Evolutionary conservation across 2,113 vertebrate species (phyloP), one percentile per base, ranked within the genome.

Genomic region (Elanoides forficatus): DNA sequence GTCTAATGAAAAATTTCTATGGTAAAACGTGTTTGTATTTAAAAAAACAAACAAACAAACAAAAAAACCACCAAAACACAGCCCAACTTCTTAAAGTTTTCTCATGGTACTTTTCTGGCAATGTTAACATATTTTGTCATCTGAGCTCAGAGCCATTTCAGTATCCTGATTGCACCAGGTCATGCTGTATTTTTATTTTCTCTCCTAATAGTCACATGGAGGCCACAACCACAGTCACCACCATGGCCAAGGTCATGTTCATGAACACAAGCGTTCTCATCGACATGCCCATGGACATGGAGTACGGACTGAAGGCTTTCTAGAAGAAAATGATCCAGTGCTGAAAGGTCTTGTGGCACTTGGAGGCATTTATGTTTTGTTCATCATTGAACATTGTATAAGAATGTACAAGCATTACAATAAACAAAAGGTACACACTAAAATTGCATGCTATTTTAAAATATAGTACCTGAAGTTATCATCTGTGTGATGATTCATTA

Each of bases 321-420:
- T 98, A 12, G 97, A 98, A 38, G 97, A 97, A 11, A 99, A 99
- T n/a, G 99, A 99, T 52, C 98, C 99, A 1, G 99, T 99, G 55
- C 98, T 99, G 98, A 99, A 99, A 95, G 99, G 99, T 34, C 98
- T 99, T 36, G 98, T 99, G 4, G 99, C 99, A 4, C 97, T 99
- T 18, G 98, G 98, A 30, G 99, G 99, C 94, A 99, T 99, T 98
- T 99, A 99, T 96, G 97, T 99, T 47, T 98, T 99, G 42, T 99
- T 99, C 97, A 99, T 99, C 97, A 99, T 99, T 11, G 99, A 99
- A 76, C 99, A 99, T 83, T 99, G 99, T 74, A 98, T 99, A 45
- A 98, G 99, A 91, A 99, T 99, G 99, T 99, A 99, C 97, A 99
- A 99, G 92, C 99, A 99, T 96, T 99, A 99, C 97, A 99, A 98